Evolutionary conservation across 2,797 vertebrate species (phyloP).

Genomic region (Acanthornis magna): DNA sequence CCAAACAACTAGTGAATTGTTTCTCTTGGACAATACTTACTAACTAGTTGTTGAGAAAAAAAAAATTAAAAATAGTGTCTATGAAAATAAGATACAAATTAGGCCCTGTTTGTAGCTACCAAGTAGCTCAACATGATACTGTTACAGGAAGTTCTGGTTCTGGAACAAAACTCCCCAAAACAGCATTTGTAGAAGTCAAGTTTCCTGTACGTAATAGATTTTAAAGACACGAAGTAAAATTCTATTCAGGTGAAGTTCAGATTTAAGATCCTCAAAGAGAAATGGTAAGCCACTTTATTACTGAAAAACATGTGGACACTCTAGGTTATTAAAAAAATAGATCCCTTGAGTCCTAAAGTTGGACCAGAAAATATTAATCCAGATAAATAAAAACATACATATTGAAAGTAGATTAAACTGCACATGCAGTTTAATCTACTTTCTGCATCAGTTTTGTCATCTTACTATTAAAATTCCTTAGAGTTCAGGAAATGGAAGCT

Average conservation of each 20-base stretch:
- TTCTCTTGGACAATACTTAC: background rate
- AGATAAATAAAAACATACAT: background rate
- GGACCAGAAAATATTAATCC: background rate
- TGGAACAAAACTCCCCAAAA: background rate
- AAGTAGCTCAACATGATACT: background rate
- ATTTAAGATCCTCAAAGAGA: background rate
- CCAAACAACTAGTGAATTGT: background rate
- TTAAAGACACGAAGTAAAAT: background rate
- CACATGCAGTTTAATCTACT: background rate
- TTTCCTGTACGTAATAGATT: fast-evolving
- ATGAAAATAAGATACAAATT: background rate
- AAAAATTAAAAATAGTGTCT: background rate
- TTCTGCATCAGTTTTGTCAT: background rate
- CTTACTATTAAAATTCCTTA: background rate
- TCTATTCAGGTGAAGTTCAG: background rate
- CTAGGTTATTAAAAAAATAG: background rate
- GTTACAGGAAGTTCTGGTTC: background rate
- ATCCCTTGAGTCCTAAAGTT: background rate
- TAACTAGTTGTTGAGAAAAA: background rate
- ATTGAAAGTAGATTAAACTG: background rate
- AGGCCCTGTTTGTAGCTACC: background rate
- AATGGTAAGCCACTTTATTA: background rate
- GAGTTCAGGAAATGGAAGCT: background rate
- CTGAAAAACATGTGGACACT: background rate
- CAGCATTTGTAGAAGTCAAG: background rate